Conservation (phyloP, 2,888 invertebrate genomes). For the Cotesia congregata region DNA sequence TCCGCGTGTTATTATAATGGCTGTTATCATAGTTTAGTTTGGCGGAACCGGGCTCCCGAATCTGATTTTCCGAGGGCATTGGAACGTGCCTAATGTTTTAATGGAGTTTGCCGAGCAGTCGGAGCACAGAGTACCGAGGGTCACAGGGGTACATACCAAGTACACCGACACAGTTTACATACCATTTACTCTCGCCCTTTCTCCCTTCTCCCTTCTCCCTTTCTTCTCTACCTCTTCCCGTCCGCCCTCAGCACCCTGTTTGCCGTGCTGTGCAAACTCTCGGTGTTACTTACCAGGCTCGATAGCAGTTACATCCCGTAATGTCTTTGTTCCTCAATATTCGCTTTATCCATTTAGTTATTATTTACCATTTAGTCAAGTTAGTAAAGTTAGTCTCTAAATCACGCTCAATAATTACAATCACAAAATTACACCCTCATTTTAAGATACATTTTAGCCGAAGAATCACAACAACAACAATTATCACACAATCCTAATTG, state of each 20-base stretch:
- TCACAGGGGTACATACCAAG: constrained; percentile 55
- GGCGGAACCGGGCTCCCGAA: constrained; percentile 51
- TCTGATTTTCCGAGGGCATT: constrained; percentile 70
- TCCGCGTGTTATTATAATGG: neutral
- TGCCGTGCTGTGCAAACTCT: constrained; percentile 68
- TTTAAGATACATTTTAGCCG: no score
- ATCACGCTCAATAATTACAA: no score
- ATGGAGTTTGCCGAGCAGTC: constrained; percentile 69
- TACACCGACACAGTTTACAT: constrained; percentile 68
- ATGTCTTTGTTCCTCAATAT: constrained; percentile 11
- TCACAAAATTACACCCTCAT: no score
- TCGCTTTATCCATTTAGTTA: no score
- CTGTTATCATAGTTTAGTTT: constrained; percentile 4
- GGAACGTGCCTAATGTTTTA: constrained; percentile 70
- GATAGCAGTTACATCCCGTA: neutral
- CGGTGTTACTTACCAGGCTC: constrained; percentile 54
- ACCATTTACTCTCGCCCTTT: constrained; percentile 69
- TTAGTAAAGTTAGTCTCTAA: no score
- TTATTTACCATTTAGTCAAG: no score
- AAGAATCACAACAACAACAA: no score
- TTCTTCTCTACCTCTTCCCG: neutral
- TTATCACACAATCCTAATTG: no score
- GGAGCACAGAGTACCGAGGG: constrained; percentile 39
- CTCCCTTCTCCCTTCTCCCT: constrained; percentile 24
- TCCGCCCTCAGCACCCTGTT: constrained; percentile 52